These are phyloP conservation scores for Cotesia vestalis DNA, from an alignment of 1,140 invertebrate genomes.

Conservation along the genomic window DNA sequence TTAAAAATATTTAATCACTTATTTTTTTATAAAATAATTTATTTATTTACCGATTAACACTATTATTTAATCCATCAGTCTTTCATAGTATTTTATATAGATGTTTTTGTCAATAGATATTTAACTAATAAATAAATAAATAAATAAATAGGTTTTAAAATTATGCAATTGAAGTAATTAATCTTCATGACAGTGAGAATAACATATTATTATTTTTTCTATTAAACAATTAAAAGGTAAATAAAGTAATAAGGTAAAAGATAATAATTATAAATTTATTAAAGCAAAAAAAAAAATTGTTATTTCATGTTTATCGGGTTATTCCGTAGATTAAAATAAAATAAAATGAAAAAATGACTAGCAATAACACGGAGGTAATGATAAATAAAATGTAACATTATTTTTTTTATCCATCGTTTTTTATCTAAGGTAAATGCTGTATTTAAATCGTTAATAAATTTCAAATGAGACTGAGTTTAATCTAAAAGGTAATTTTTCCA, in stretches of 20 bases:
- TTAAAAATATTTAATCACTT: too few relatives aligned
- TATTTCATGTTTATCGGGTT: constrained; percentile 1
- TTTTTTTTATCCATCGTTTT: background rate
- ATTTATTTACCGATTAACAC: too few relatives aligned
- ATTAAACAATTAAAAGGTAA: background rate
- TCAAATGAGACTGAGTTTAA: constrained; percentile 8
- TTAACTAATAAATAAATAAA: background rate
- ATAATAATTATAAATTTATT: background rate
- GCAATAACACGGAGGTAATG: background rate
- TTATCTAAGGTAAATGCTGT: constrained; percentile 5
- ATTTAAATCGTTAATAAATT: constrained; percentile 9
- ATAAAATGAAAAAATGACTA: background rate
- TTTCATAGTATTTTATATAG: too few relatives aligned
- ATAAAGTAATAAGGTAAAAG: background rate
- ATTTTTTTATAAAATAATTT: too few relatives aligned
- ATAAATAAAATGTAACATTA: background rate
- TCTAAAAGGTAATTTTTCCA: too few relatives aligned
- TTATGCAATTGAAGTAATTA: background rate
- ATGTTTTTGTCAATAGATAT: too few relatives aligned
- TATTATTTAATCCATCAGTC: too few relatives aligned
- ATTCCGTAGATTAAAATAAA: background rate
- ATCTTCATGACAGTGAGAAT: background rate
- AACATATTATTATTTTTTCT: background rate
- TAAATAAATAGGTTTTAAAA: background rate
- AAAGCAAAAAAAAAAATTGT: background rate